Percentiles rank a stretch among this genome's conserved stretches.
Evolutionary conservation across 2,888 invertebrate genomes (phyloP).

Genomic region (Xylota segnis): DNA sequence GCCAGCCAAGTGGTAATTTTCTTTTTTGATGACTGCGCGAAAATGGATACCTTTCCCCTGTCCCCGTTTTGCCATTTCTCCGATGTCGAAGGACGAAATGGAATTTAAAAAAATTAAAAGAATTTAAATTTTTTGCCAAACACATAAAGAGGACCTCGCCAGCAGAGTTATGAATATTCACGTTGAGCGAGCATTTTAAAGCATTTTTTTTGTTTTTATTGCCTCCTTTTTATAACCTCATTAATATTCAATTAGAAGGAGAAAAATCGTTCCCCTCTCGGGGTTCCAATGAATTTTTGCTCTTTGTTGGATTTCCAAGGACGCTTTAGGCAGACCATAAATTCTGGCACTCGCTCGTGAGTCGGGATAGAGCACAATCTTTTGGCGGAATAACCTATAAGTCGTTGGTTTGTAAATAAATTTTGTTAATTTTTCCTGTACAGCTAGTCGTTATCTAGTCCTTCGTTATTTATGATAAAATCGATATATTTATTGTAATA

Average conservation of each 20-base stretch:
- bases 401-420: slow-evolving; percentile 21
- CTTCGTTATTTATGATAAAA: slow-evolving; percentile 59
- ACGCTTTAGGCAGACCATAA: slow-evolving; percentile 31
- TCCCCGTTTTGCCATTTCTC: too few relatives aligned
- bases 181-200: slow-evolving; percentile 21
- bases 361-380: background rate
- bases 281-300: slow-evolving; percentile 45
- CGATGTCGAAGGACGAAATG: too few relatives aligned
- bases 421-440: slow-evolving; percentile 30
- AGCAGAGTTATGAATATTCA: slow-evolving; percentile 31
- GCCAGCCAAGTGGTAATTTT: slow-evolving; percentile 63
- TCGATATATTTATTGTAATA: slow-evolving; percentile 59
- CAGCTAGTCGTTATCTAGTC: slow-evolving; percentile 57
- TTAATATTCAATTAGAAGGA: slow-evolving; percentile 69
- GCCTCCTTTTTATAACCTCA: slow-evolving; percentile 47
- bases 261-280: slow-evolving; percentile 23
- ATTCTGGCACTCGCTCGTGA: background rate
- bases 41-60: slow-evolving; percentile 21
- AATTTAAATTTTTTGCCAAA: slow-evolving; percentile 11
- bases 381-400: slow-evolving; percentile 27
- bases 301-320: slow-evolving; percentile 21
- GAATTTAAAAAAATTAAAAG: slow-evolving; percentile 8
- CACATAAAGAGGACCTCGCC: background rate
- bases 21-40: slow-evolving; percentile 33
- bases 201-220: slow-evolving; percentile 20